Base-by-base conservation (phyloP, 2,888 invertebrate species). In the Catonia carolina region DNA sequence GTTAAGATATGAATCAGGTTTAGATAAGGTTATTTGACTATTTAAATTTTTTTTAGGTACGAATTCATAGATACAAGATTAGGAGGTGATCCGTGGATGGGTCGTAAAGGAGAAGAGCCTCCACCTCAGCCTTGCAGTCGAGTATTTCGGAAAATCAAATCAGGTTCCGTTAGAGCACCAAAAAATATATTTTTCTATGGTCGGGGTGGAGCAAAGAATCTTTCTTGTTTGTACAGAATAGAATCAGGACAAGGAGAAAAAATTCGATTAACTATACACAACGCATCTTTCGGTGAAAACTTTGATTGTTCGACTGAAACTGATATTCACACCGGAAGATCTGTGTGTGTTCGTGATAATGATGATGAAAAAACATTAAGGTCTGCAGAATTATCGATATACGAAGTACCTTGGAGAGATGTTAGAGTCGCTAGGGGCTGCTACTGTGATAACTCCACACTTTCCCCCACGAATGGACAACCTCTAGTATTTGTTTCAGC, bases 11-110 rank as follows among this genome's bases (percentile, higher is more conserved):
- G n/a, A n/a, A n/a, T n/a, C n/a, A n/a, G n/a, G n/a, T n/a, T n/a
- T n/a, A n/a, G n/a, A n/a, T n/a, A n/a, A n/a, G n/a, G n/a, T n/a
- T n/a, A n/a, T n/a, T n/a, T n/a, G n/a, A 15, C 37, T 37, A 5
- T 14, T 17, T 14, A 5, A 51, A 62, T 62, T 14, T 41, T 41
- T 14, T 41, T 17, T 48, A 85, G 86, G 66, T 90, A 89, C 71
- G 90, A 90, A 72, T 90, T 90, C 69, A 81, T 90, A 18, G 89
- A 90, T 69, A 89, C 89, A 2, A 77, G 85, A 37, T 78, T 88
- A 60, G 85, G 84, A 27, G 89, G 89, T 12, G 81, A 81, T 58
- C 73, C 77, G 7, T 81, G 84, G 78, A 73, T 77, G 1, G 74
- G 75, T 1, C 69, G 72, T 22, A 72, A 74, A 6, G 69, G 69